Percentiles rank a stretch among this genome's conserved stretches.
phyloP scores from a whole-genome alignment of 2,888 invertebrate species.

The Polylopha cassiicola region DNA sequence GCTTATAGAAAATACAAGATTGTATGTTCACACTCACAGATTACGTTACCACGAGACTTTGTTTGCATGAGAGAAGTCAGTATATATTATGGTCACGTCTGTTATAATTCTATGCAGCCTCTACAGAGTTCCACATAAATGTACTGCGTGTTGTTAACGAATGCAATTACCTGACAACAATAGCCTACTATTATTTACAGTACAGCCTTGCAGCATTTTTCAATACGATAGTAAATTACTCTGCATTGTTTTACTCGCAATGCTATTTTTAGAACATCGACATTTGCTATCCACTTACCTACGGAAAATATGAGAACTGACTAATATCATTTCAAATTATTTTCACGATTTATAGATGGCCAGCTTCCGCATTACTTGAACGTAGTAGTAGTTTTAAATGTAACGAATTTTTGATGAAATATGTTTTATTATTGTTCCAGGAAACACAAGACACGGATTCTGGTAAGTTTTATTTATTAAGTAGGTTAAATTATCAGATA shows the following conservation, averaged over 20 bases:
- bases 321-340: slow-evolving; percentile 23
- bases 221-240: slow-evolving; percentile 17
- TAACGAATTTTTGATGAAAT: slow-evolving; percentile 4
- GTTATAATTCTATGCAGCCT: too few relatives aligned
- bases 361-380: slow-evolving; percentile 38
- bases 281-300: slow-evolving; percentile 9
- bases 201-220: slow-evolving; percentile 9
- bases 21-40: too few relatives aligned
- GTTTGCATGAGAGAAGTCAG: too few relatives aligned
- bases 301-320: background rate
- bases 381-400: slow-evolving; percentile 25
- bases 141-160: slow-evolving; percentile 13
- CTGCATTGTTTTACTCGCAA: slow-evolving; percentile 13
- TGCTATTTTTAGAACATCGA: slow-evolving; percentile 6
- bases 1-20: too few relatives aligned
- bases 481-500: too few relatives aligned
- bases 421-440: slow-evolving; percentile 54
- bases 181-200: too few relatives aligned
- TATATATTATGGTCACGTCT: too few relatives aligned
- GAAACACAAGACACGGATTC: slow-evolving; percentile 57
- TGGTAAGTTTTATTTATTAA: slow-evolving; percentile 61
- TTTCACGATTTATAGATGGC: slow-evolving; percentile 39
- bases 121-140: slow-evolving; percentile 6
- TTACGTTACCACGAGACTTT: too few relatives aligned
- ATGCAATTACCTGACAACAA: slow-evolving; percentile 14